These are phyloP conservation scores for Lynx canadensis DNA, from an alignment of 2,113 vertebrate species.

Conservation along the genomic window DNA sequence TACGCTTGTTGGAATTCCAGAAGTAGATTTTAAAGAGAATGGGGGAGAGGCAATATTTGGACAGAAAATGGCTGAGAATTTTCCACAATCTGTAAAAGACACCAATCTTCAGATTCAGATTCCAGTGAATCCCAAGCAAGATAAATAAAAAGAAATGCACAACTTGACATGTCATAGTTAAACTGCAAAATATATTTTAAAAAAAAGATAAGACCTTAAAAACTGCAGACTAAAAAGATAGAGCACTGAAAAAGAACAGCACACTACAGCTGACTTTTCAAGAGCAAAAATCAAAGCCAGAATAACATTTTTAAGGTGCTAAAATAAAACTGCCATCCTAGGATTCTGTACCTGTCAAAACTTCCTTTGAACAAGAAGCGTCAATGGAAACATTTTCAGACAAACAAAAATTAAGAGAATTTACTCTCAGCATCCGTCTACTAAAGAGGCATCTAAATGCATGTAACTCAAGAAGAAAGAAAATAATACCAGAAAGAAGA, in stretches of 20 bases:
- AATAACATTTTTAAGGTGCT: background rate
- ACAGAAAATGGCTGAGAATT: background rate
- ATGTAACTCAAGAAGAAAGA: background rate
- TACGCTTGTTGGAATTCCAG: background rate
- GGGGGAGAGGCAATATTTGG: background rate
- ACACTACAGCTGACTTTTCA: background rate
- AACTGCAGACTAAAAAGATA: background rate
- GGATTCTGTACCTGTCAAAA: background rate
- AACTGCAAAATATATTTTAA: background rate
- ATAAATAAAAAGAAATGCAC: background rate
- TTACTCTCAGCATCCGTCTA: background rate
- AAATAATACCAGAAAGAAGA: constrained; percentile 1
- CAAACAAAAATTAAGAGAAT: background rate
- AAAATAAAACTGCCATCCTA: background rate
- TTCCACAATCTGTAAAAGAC: background rate
- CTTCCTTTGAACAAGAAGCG: background rate
- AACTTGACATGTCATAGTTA: background rate
- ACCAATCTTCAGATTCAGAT: background rate
- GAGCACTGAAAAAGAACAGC: background rate
- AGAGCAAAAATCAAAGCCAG: background rate
- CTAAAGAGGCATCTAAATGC: background rate
- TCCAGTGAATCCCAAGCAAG: background rate
- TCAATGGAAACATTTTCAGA: background rate
- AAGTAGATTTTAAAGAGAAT: background rate
- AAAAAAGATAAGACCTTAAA: background rate